Base-by-base conservation (phyloP, 1,140 invertebrate species). In the Hyles vespertilio region DNA sequence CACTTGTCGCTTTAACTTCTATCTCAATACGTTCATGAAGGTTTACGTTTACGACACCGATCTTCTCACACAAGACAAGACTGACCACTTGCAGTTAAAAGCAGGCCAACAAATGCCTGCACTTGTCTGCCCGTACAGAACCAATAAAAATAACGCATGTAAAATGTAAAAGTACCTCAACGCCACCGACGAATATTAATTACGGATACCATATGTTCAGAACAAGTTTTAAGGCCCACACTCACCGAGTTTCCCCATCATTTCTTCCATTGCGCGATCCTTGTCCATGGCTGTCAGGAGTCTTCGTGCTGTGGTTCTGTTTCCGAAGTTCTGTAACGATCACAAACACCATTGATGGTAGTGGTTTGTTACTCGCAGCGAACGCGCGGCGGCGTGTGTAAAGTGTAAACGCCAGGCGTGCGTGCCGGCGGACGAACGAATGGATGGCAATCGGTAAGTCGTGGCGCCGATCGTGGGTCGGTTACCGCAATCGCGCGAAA, bases 161-260 rank as follows among this genome's bases (percentile, higher is more conserved):
- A 50, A 58, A 63, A 66, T 67, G 68, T 67, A 68, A 64, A 70
- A 68, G 61, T 54, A 45, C 12, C 12, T 54, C 40, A 54, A 54
- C 54, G 51, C 62, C 58, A 52, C 53, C 50, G 54, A 60, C 65
- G 40, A 40, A 54, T 64, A 59, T 56, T 33, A 61, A 58, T 67
- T 65, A 34, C 40, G 59, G 59, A 61, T 66, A 64, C 70, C 79
- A 84, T 81, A 84, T 81, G 81, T 64, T 74, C 46, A 10, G 32
- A 56, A 58, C 33, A 53, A 32, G 50, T 49, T 56, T 51, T 51
- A 10, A 50, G 48, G 32, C 10, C 9, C 33, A 2, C 33, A 87
- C 91, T 91, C 65, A 92, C 91, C 91, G 59, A 94, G 75, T 72
- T 93, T 92, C 10, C 90, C 90, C 92, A 94, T 93, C 63, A 94